Conservation (phyloP, 2,113 vertebrate genomes). For the Equus przewalskii region DNA sequence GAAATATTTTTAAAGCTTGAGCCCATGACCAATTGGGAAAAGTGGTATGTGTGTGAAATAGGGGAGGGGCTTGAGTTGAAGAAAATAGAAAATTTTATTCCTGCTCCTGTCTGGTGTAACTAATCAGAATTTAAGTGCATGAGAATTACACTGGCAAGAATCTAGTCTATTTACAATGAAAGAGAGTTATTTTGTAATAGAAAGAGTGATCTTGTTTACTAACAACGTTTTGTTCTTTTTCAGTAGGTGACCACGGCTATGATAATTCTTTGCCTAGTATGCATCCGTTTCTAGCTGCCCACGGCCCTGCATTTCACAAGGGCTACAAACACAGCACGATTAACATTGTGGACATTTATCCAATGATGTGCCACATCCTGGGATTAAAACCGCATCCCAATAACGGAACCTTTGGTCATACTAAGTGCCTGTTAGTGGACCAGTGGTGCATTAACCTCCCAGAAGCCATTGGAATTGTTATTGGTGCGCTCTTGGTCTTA, state of each 20-base stretch:
- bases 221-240: conserved; percentile 37
- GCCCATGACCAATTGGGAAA: background rate
- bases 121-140: background rate
- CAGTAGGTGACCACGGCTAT: conserved; percentile 98
- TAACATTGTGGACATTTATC: conserved; percentile 95
- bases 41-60: background rate
- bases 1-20: background rate
- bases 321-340: conserved; percentile 87
- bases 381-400: conserved; percentile 90
- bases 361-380: conserved; percentile 96
- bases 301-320: conserved; percentile 92
- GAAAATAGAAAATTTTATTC: conserved; percentile 2
- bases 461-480: conserved; percentile 90
- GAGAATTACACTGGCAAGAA: background rate
- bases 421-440: conserved; percentile 90
- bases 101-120: background rate
- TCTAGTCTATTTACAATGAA: background rate
- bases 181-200: conserved; percentile 1
- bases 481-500: conserved; percentile 91
- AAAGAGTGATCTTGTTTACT: background rate
- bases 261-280: conserved; percentile 95
- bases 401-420: conserved; percentile 92
- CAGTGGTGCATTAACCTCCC: conserved; percentile 90
- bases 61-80: background rate
- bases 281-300: conserved; percentile 96